These are phyloP conservation scores for Drosophila sordidula DNA, from an alignment of 2,888 invertebrate species.

Conservation along the genomic window DNA sequence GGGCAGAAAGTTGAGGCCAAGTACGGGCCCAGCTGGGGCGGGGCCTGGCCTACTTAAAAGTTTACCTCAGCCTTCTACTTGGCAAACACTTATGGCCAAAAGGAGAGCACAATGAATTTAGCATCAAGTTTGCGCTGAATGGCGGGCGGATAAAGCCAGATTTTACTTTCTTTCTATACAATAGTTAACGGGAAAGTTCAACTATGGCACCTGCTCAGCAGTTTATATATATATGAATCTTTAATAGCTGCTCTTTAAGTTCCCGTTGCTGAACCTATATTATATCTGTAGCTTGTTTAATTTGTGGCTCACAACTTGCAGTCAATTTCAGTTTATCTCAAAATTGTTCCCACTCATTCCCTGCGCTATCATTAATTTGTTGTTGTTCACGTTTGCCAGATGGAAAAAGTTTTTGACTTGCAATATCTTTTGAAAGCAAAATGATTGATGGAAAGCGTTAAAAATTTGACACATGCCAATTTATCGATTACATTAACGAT, in stretches of 20 bases:
- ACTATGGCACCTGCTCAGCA: not conserved
- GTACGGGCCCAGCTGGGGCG: conserved; percentile 7
- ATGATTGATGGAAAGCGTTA: conserved; percentile 27
- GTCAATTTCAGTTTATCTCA: not conserved
- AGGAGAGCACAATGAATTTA: conserved; percentile 12
- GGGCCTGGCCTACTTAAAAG: conserved; percentile 24
- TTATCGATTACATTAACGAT: conserved; percentile 23
- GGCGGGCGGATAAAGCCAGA: not conserved
- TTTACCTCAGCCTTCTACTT: conserved; percentile 30
- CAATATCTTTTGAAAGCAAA: conserved; percentile 5
- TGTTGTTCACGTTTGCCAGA: conserved; percentile 3
- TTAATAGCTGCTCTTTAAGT: too few relatives aligned
- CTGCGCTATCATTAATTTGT: conserved; percentile 6
- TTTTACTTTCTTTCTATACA: conserved; percentile 9
- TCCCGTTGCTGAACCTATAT: too few relatives aligned
- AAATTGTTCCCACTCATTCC: not conserved
- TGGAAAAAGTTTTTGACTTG: conserved; percentile 18
- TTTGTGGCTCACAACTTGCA: not conserved
- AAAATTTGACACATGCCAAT: conserved; percentile 11
- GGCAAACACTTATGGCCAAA: conserved; percentile 22
- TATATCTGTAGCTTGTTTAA: too few relatives aligned
- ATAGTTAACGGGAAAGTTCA: not conserved
- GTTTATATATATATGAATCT: too few relatives aligned
- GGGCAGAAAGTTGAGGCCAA: conserved; percentile 24
- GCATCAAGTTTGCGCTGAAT: conserved; percentile 5